These are phyloP conservation scores for Catharus bicknelli DNA, from an alignment of 2,113 vertebrate species.

Conservation along the genomic window DNA sequence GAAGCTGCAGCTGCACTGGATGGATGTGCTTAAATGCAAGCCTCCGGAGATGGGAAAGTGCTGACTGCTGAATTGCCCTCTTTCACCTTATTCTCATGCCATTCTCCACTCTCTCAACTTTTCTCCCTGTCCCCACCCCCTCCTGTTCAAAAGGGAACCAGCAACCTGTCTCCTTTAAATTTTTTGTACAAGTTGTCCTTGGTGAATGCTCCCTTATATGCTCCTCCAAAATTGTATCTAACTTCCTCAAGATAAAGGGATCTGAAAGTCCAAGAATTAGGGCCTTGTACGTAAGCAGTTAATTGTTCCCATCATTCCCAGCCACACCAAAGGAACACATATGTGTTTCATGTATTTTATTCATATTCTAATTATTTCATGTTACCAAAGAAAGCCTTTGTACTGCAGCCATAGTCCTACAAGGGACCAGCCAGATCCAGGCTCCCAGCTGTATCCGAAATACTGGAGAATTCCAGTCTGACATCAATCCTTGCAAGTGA, in stretches of 20 bases:
- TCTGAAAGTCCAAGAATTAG: neutral
- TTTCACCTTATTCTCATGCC: conserved; percentile 36
- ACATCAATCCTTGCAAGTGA: neutral
- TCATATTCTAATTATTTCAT: neutral
- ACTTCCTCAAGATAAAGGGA: neutral
- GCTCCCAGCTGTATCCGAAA: neutral
- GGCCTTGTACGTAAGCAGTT: neutral
- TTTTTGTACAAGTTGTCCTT: neutral
- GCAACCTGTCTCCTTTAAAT: neutral
- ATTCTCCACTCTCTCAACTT: neutral
- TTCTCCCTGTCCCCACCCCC: neutral
- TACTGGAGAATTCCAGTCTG: neutral
- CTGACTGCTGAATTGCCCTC: conserved; percentile 57
- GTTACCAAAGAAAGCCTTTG: neutral
- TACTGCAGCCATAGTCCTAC: neutral
- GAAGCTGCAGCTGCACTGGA: conserved; percentile 64
- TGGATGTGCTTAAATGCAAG: conserved; percentile 53
- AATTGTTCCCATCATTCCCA: neutral
- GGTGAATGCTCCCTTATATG: neutral
- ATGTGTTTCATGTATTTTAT: neutral
- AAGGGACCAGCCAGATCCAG: neutral
- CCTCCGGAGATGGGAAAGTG: conserved; percentile 59
- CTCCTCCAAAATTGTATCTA: neutral
- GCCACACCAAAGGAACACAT: neutral
- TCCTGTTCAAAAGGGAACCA: neutral